Base-by-base conservation (phyloP, 2,888 invertebrate genomes). In the Melangyna quadrimaculata region DNA sequence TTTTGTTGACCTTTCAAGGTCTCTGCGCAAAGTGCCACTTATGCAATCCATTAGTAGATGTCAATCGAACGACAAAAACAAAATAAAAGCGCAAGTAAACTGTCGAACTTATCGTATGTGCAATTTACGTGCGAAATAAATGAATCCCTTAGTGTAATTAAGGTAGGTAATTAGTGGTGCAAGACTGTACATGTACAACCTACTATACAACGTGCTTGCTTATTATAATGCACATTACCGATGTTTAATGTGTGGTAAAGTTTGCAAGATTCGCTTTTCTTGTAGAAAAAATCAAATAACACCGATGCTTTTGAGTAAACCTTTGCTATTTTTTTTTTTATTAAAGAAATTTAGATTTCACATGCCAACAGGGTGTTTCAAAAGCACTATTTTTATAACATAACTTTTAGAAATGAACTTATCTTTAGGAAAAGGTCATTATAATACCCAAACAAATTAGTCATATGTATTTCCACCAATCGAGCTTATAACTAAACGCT, bases 1-100 rank as follows among this genome's bases (percentile, higher is more conserved):
- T 32, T 22, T 3, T 67, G 7, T 63, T 72, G 69, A 77, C 84
- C 79, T 80, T 80, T 69, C 40, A 75, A 75, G 67, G 84, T 72
- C 79, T 72, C 32, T 59, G 65, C 65, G 45, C 4, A n/a, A 29
- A 53, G 57, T 43, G 22, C 48, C 67, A 51, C 51, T 67, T 67
- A 48, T 27, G 51, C 59, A 37, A 37, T 40, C 70, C 67, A 24
- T 67, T 67, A 37, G 45, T 51, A 35, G 51, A 67, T 61, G 75
- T 61, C 51, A 37, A 63, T 72, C 65, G 37, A 37, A 45, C 17
- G 22, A 45, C 3, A 43, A 37, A 37, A 37, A 1, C 1, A n/a
- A 40, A 40, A 40, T n/a, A 40, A 79, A 82, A 77, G 77, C 45
- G 40, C 75, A 79, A 72, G 65, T 32, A 17, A 65, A 69, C 71